Base-by-base conservation (phyloP, 2,888 invertebrate species). In the Lasioglossum malachurum region DNA sequence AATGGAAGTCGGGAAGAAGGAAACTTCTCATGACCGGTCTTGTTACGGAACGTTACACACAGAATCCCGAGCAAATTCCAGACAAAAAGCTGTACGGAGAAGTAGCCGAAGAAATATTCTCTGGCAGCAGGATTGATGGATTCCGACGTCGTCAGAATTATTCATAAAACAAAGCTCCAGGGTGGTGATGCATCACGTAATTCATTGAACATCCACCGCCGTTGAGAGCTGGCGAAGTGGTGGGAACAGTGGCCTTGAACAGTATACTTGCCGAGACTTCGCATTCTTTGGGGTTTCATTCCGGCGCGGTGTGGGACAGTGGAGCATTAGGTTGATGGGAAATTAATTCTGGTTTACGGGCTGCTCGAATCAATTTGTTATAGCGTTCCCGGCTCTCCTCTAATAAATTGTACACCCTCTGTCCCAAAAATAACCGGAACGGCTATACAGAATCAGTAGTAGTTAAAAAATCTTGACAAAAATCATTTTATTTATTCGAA, bases 1-100 rank as follows among this genome's bases (percentile, higher is more conserved):
- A 64, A 78, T 84, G 71, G 79, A 84, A 85, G 84, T 85, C 79
- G 86, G 69, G 69, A 78, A 78, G 86, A 75, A 85, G 84, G 86
- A 84, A 84, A 84, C 84, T 84, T 84, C 84, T 85, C 84, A 77
- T 84, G 84, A 84, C 84, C 77, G 84, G 46, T 84, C 84, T 84
- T 84, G 84, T 84, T 84, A 84, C 84, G 75, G 75, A 75, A 84
- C 86, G 84, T 85, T 85, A 53, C 78, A 72, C 72, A 60, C 75
- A 78, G 71, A 64, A 75, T 75, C 71, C 35, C 57, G 79, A 75
- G 85, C 79, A 44, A 75, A 46, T 53, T 71, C 35, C 41, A n/a
- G 75, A 49, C 71, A 84, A 78, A 75, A 75, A 78, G 75, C n/a
- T 69, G 74, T 38, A 72, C 76, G 5, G 49, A 49, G 38, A 82